These are phyloP conservation scores for Mobula birostris DNA, from an alignment of 2,113 vertebrate species.

Conservation along the genomic window DNA sequence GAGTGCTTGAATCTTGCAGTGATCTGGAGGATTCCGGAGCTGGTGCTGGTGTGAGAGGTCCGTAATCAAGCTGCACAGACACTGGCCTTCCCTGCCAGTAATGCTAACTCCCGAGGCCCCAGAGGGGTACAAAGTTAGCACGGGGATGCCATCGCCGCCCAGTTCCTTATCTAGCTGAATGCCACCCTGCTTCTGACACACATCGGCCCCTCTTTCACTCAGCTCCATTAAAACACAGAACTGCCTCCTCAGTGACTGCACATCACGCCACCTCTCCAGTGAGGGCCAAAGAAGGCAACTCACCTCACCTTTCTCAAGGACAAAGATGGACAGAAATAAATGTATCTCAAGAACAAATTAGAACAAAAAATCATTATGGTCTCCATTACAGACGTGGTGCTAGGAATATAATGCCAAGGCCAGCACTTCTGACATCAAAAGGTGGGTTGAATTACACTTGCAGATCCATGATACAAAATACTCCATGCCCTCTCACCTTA, in stretches of 20 bases:
- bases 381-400: not conserved
- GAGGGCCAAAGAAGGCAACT: too few species aligned
- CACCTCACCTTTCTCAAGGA: not conserved
- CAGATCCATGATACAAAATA: not conserved
- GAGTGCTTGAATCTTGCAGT: too few species aligned
- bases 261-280: not conserved
- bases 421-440: not conserved
- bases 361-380: not conserved
- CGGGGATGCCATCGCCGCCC: too few species aligned
- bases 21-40: too few species aligned
- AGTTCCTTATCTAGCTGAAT: too few species aligned
- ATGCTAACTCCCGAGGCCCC: too few species aligned
- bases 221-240: not conserved
- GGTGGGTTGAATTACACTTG: not conserved
- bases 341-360: not conserved
- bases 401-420: not conserved
- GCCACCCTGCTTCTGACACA: too few species aligned
- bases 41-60: too few species aligned
- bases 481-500: not conserved
- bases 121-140: too few species aligned
- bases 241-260: not conserved
- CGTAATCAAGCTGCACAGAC: too few species aligned
- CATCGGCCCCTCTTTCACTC: not conserved
- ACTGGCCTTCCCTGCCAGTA: too few species aligned
- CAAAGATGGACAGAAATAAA: not conserved